Percentiles rank a stretch among this genome's conserved stretches.
Evolutionary conservation across 1,140 invertebrate species (phyloP).

Genomic region (Drosophila serrata): DNA sequence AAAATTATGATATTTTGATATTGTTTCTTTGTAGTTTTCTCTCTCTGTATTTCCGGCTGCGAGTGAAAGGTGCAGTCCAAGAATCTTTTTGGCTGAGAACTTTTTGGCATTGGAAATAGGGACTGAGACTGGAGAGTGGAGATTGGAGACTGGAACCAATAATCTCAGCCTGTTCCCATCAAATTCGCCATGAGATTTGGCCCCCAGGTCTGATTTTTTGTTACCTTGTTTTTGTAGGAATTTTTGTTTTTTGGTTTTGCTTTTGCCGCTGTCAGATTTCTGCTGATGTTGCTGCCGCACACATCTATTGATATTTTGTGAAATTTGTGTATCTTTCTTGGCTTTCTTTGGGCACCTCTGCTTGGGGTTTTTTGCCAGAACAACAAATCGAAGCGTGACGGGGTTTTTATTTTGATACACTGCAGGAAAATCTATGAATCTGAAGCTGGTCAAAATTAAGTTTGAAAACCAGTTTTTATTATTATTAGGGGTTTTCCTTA

Average conservation of each 20-base stretch:
- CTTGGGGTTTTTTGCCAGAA: conserved; percentile 12
- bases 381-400: conserved; percentile 37
- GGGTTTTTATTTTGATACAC: neutral
- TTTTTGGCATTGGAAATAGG: conserved; percentile 11
- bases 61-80: conserved; percentile 45
- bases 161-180: conserved; percentile 15
- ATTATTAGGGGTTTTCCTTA: too few species aligned
- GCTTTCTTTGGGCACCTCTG: conserved; percentile 7
- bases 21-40: neutral
- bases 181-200: conserved; percentile 34
- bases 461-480: too few species aligned
- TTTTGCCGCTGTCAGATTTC: conserved; percentile 1
- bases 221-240: neutral
- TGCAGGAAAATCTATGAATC: neutral
- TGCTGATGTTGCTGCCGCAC: conserved; percentile 18
- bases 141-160: neutral
- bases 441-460: neutral
- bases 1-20: too few species aligned
- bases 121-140: neutral
- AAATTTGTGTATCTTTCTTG: conserved; percentile 31
- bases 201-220: conserved; percentile 11
- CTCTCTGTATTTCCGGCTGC: conserved; percentile 14
- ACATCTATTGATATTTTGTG: conserved; percentile 40
- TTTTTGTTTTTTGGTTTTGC: neutral
- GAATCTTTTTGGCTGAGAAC: conserved; percentile 28